Conservation (phyloP, 2,888 invertebrate species). For the Rhimphoctona megacephalus region DNA sequence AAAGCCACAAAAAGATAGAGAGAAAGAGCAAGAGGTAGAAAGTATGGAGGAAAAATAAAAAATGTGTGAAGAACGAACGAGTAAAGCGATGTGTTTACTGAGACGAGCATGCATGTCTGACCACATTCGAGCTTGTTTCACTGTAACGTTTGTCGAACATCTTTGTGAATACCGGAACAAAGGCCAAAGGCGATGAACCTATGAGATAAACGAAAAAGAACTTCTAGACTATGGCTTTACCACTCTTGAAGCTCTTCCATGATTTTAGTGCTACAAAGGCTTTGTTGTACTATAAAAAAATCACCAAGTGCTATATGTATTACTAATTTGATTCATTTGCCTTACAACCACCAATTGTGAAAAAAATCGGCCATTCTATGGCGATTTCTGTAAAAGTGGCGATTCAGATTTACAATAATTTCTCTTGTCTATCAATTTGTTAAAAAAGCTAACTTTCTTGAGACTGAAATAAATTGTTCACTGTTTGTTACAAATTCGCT, state of each 20-base stretch:
- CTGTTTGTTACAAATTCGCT: too few species aligned
- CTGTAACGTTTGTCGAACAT: slow-evolving; percentile 33
- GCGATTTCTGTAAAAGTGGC: too few species aligned
- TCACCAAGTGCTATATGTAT: background rate
- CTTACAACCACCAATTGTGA: too few species aligned
- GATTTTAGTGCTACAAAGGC: background rate
- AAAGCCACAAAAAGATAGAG: background rate
- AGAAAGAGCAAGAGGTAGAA: slow-evolving; percentile 5
- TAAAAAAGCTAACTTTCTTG: too few species aligned
- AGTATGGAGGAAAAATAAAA: slow-evolving; percentile 12
- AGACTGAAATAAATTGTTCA: too few species aligned
- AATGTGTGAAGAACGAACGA: slow-evolving; percentile 10
- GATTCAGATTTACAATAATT: too few species aligned
- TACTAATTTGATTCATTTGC: too few species aligned
- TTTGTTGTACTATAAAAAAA: background rate
- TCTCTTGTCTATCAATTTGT: too few species aligned
- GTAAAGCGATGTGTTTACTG: slow-evolving; percentile 41
- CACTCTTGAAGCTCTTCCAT: background rate
- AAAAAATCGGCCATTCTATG: background rate
- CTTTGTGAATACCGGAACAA: slow-evolving; percentile 40
- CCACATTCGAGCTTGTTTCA: slow-evolving; percentile 31
- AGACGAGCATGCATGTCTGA: slow-evolving; percentile 47
- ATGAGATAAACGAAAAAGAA: slow-evolving; percentile 21
- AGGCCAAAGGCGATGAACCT: slow-evolving; percentile 24
- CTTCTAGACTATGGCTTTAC: background rate